A percentile compares a stretch with the other conserved stretches of the same genome.
Evolutionary conservation across 1,140 invertebrate genomes (phyloP).

Genomic region (Anastrepha ludens): DNA sequence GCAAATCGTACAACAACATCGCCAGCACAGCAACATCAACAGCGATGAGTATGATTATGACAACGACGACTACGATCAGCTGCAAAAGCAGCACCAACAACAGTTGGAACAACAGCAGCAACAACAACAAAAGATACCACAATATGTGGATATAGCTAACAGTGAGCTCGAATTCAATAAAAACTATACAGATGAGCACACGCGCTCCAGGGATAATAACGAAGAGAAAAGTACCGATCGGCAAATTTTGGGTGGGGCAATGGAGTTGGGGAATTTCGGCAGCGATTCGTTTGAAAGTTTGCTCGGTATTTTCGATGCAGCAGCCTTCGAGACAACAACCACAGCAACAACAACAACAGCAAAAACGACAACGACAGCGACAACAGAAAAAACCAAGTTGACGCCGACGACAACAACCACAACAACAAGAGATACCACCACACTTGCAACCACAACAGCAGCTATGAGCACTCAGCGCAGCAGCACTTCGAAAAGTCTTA

Average conservation of each 20-base stretch:
- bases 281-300: constrained; percentile 32
- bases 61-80: not conserved
- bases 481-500: not conserved
- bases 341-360: constrained; percentile 38
- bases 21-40: not conserved
- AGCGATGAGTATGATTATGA: not conserved
- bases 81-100: constrained; percentile 20
- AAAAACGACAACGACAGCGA: constrained; percentile 45
- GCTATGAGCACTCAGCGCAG: not conserved
- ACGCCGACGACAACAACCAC: not conserved
- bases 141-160: constrained; percentile 24
- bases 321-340: constrained; percentile 26
- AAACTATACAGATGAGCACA: constrained; percentile 12
- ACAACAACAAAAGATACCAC: constrained; percentile 53
- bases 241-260: not conserved
- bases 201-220: not conserved
- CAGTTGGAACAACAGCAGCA: constrained; percentile 23
- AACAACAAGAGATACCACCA: not conserved
- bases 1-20: constrained; percentile 65
- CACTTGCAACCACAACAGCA: not conserved
- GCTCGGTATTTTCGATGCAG: constrained; percentile 38
- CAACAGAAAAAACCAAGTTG: not conserved
- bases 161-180: constrained; percentile 4
- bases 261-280: not conserved
- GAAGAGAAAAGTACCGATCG: constrained; percentile 4